Percentiles rank a stretch among this genome's conserved stretches.
These are phyloP conservation scores for Cheilosia grossa DNA, from an alignment of 2,888 invertebrate species.

Conservation along the genomic window DNA sequence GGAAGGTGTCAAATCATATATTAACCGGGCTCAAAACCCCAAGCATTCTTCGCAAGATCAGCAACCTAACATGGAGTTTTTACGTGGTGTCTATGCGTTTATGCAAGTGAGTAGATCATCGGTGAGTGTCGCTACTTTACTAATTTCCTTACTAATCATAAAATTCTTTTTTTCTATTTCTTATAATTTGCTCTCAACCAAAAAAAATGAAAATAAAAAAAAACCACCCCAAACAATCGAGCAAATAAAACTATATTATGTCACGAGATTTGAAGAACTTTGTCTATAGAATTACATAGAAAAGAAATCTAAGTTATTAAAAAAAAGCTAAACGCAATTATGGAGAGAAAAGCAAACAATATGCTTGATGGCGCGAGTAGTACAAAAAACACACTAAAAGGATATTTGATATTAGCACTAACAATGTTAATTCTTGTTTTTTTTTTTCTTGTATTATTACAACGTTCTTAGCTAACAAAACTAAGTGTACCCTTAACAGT, in stretches of 20 bases:
- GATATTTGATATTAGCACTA: constrained; percentile 57
- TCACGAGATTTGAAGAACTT: constrained; percentile 42
- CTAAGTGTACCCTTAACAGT: constrained; percentile 56
- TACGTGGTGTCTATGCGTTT: constrained; percentile 84
- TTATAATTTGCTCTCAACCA: constrained; percentile 78
- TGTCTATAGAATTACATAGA: constrained; percentile 61
- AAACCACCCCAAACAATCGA: constrained; percentile 41
- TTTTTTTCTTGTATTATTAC: background rate
- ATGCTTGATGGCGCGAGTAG: constrained; percentile 56
- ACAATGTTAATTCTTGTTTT: constrained; percentile 18
- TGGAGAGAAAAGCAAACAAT: constrained; percentile 49
- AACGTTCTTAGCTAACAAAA: constrained; percentile 26
- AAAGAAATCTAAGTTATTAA: constrained; percentile 64
- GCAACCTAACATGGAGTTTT: constrained; percentile 84
- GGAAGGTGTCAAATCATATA: constrained; percentile 83
- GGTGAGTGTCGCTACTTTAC: constrained; percentile 83
- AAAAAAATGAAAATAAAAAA: constrained; percentile 62
- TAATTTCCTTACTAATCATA: constrained; percentile 83
- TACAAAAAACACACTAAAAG: constrained; percentile 44
- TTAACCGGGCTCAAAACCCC: constrained; percentile 82
- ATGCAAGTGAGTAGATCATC: constrained; percentile 85
- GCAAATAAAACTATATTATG: constrained; percentile 50
- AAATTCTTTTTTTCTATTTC: constrained; percentile 81
- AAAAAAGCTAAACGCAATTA: constrained; percentile 36
- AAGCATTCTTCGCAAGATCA: constrained; percentile 81